phyloP scores from a whole-genome alignment of 2,888 invertebrate species.

The Mactromeris polynyma region DNA sequence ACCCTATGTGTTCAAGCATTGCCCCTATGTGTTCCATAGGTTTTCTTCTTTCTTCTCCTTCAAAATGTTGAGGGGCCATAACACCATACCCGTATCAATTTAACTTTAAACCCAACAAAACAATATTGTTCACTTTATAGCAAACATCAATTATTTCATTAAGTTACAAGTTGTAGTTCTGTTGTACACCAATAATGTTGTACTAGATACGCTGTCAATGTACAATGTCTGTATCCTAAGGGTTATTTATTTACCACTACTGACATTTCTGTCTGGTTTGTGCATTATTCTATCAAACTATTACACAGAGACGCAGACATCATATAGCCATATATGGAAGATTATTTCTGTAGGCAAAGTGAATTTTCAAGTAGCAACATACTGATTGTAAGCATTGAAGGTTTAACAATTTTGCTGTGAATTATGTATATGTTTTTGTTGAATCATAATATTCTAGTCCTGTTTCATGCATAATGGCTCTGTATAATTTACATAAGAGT shows the following conservation, averaged over 20 bases:
- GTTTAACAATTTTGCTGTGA: not conserved
- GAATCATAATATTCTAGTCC: not conserved
- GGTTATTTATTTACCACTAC: not conserved
- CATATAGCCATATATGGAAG: not conserved
- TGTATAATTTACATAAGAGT: not conserved
- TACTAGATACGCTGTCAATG: not conserved
- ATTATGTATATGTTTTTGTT: not conserved
- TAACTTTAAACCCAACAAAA: not conserved
- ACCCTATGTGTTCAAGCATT: too few species aligned
- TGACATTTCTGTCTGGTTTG: constrained; percentile 1
- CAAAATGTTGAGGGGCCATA: too few species aligned
- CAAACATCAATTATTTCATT: not conserved
- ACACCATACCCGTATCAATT: not conserved
- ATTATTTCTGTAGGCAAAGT: constrained; percentile 12
- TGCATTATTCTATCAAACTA: constrained; percentile 1
- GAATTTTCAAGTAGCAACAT: not conserved
- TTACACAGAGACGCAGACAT: not conserved
- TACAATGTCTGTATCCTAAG: not conserved
- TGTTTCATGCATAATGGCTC: too few species aligned
- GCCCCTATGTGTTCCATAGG: too few species aligned
- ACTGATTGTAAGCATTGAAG: not conserved
- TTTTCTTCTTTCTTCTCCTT: too few species aligned
- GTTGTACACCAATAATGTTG: not conserved
- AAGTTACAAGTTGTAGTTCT: not conserved
- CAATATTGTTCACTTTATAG: not conserved